Base-by-base conservation (phyloP, 2,888 invertebrate species). In the Taphrorychus bicolor region DNA sequence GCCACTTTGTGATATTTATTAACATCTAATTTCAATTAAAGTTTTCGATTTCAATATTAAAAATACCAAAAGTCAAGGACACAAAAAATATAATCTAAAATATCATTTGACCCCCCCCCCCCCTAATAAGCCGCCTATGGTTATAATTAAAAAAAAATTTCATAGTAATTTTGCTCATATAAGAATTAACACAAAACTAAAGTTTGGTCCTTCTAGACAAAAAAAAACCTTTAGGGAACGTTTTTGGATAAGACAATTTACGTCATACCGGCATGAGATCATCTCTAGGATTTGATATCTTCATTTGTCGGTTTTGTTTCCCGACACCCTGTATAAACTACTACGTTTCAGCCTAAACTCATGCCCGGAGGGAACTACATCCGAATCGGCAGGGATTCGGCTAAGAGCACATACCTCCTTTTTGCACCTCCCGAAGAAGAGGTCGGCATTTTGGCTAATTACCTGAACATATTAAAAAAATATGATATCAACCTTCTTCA, bases 401-500 rank as follows among this genome's bases (percentile, higher is more conserved):
- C 87, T 64, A 91, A 90, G 79, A 93, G 91, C 65, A 92, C 92
- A 0, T 93, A 92, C 79, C 83, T 97, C 19, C 87, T 97, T 23
- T 97, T 97, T 82, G 93, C 97, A 0, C 91, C 97, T 0, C 89
- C 88, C 60, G 91, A 92, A 67, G 86, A 88, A 70, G 89, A 91
- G 78, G 91, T 95, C 1, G 99, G 99, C 1, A 91, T 94, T 1
- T 84, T 99, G 58, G 97, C 96, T 1, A 89, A 89, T 77, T 94
- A 92, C 64, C 86, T 99, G 67, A 91, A 91, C 79, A 89, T 97
- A 19, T 98, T 99, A 82, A 91, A 95, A 81, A 92, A 85, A 7
- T 83, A 90, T 72, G 85, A 79, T 56, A 90, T 98, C 14, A 97
- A 97, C 82, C 86, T 98, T 63, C 84, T 91, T 71, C 96, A 97